Evolutionary conservation across 2,113 vertebrate species (phyloP), one percentile per base, ranked within the genome.

Genomic region (Psilopogon haemacephalus): DNA sequence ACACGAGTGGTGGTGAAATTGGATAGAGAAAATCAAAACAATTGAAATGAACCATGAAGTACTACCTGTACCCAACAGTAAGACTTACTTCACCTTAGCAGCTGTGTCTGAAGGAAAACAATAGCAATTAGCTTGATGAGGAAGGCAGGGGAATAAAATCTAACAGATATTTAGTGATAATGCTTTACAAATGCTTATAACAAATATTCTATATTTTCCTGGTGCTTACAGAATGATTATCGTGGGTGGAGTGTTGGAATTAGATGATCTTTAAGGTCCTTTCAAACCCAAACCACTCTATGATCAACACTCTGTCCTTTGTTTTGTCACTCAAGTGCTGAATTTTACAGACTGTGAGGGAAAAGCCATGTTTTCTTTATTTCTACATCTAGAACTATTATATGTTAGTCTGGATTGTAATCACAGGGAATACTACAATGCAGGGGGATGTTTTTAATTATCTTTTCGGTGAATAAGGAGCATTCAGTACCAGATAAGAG

Each of bases 401-500:
- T 9, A 44, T 6, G 24, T 62, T 50, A 82, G 11, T 40, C 55
- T 69, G 33, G 27, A 63, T 44, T 73, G 44, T 20, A 58, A 50
- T 50, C 1, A n/a, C 11, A n/a, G 13, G 27, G 23, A 88, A 74
- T 32, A 84, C 11, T 54, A 30, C 26, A 70, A 28, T 69, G 77
- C 15, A n/a, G 60, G 54, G 35, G 10, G 7, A 15, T 72, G 65
- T 46, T 60, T 78, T 28, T 65, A 28, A 56, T 62, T 65, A 11
- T 37, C 35, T 58, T 91, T 83, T 50, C 83, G 76, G 86, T 59
- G 3, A 93, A 56, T 84, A 91, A 86, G 33, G 30, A 63, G 16
- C 26, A 23, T 69, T 74, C 27, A 17, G 15, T 74, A 67, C 28
- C 42, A 88, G 17, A 71, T 67, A 79, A 86, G 89, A 80, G 9